Percentiles rank a stretch among this genome's conserved stretches.
Conservation (phyloP, 92 coral and sea anemone species). For the Palythoa caribaeorum region DNA sequence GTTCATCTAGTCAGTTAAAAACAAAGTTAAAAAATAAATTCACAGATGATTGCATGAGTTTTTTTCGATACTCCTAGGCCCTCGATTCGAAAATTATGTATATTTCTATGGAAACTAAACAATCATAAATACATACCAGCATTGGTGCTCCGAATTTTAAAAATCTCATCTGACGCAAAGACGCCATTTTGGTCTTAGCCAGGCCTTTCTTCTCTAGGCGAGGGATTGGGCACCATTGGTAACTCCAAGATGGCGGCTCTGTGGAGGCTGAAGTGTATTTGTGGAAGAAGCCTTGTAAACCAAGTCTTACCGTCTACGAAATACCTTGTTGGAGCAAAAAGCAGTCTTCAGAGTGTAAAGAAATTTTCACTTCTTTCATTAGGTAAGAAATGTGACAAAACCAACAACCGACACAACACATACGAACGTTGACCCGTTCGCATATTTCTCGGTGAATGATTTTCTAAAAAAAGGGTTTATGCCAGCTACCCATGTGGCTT, state of each 20-base stretch:
- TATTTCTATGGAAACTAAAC: neutral
- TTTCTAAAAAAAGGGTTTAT: too few relatives aligned
- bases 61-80: too few relatives aligned
- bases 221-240: constrained; percentile 28
- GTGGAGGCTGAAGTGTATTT: constrained; percentile 41
- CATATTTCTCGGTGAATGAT: too few relatives aligned
- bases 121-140: constrained; percentile 42
- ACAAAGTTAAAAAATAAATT: too few relatives aligned
- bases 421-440: neutral
- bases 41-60: too few relatives aligned
- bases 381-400: constrained; percentile 10
- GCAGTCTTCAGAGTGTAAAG: neutral
- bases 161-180: constrained; percentile 74
- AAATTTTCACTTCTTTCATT: neutral
- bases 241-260: constrained; percentile 71
- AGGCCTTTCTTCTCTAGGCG: constrained; percentile 19
- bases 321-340: neutral
- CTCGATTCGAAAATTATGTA: neutral
- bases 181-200: constrained; percentile 85
- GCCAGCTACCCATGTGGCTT: too few relatives aligned
- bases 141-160: constrained; percentile 91
- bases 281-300: constrained; percentile 47
- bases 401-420: neutral
- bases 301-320: constrained; percentile 23
- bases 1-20: too few relatives aligned